Evolutionary conservation across 2,888 invertebrate genomes (phyloP), one percentile per base, ranked within the genome.

Genomic region (Parthenolecanium corni): DNA sequence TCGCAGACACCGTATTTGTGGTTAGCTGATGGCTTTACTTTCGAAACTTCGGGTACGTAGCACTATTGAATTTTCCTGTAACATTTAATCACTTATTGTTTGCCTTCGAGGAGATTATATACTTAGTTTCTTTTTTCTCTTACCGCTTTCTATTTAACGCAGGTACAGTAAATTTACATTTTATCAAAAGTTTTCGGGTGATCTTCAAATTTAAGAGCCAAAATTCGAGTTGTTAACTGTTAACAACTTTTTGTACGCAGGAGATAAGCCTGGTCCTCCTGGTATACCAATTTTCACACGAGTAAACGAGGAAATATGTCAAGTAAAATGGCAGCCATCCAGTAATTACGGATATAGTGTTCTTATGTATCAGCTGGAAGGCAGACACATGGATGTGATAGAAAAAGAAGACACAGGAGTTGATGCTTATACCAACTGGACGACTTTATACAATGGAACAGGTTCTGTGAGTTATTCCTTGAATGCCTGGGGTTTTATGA

Each of bases 251-350:
- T 21, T 23, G 18, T 2, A 11, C n/a, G n/a, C 54, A 83, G 87
- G 86, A 6, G 88, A 88, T 71, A 79, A 83, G 14, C 94, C 93
- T 0, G 83, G 85, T 46, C 76, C 82, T 1, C 92, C 93, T 0
- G 88, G 88, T 0, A 77, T 79, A 4, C 86, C 92, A 0, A 76
- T 79, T 12, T 80, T 89, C n/a, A 82, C 84, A 64, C 83, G 83
- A 63, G 78, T 89, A 12, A 82, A 83, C 21, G 82, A 82, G 21
- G 82, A 84, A 21, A 79, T 86, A 21, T 83, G 86, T 69, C 85
- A 88, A 70, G 82, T 91, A 0, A 82, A 81, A 70, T 94, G 94
- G 94, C 78, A 82, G 47, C 80, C 85, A 11, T 84, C 91, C 0
- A 79, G 79, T 66, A 81, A 83, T 14, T 85, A 89, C 70, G 92